Base-by-base conservation (phyloP, 2,797 vertebrate genomes). In the Macropus fuliginosus region DNA sequence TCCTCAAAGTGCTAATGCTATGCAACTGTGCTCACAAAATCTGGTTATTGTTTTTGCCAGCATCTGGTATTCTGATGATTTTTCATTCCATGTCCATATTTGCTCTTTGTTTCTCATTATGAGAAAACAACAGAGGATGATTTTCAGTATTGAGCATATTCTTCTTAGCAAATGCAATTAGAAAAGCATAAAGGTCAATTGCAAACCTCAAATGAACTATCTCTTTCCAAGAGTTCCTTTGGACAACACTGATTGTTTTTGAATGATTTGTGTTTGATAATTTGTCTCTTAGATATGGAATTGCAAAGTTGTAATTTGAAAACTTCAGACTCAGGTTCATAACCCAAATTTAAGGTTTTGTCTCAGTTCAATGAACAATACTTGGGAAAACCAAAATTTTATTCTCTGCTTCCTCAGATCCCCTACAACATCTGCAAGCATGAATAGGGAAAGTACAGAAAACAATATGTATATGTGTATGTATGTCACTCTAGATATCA, bases 91-190 rank as follows among this genome's bases (percentile, higher is more conserved):
- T 54, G 54, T 54, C 31, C 31, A 56, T 92, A 74, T 94, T 56
- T 66, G 52, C 31, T 81, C n/a, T 90, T 94, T 93, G 56, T 91
- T 81, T 27, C 59, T 95, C 91, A 93, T 93, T 94, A 91, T 90
- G 54, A 94, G 50, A 57, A 92, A 95, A 74, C 9, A 95, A 46
- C 90, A 92, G 66, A 81, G 59, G 90, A 74, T 94, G n/a, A 94
- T 91, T 93, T 95, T 93, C 62, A 93, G 54, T 66, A 90, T n/a
- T 50, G 90, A 93, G 93, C 92, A 55, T 52, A 74, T 94, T 40
- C 55, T 55, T 92, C 46, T 24, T 27, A 93, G 52, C 52, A 31
- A 91, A 91, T 57, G 92, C 18, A 40, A 50, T 92, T 93, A 91
- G 9, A 12, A 18, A 52, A 74, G 55, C 92, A 57, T 54, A 28